A percentile compares a stretch with the other conserved stretches of the same genome.
Conservation (phyloP, 2,888 invertebrate species). For the Melikaiella ostensackeni region DNA sequence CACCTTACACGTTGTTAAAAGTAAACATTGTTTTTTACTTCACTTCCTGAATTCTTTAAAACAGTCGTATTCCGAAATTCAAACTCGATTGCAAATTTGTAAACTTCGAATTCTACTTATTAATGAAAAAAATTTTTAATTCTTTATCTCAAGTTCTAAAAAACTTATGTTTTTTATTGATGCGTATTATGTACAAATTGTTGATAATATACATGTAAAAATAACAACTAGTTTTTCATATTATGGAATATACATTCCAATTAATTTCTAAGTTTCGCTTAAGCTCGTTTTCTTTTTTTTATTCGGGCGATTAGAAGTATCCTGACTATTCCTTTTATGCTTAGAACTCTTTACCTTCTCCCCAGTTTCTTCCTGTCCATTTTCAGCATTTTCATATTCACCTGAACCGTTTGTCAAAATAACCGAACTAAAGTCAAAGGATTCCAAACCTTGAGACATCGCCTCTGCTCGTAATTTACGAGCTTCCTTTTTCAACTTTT, state of each 20-base stretch:
- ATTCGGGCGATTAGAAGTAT: background rate
- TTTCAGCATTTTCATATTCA: background rate
- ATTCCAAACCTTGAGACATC: slow-evolving; percentile 77
- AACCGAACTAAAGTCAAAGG: slow-evolving; percentile 69
- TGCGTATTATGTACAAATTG: slow-evolving; percentile 26
- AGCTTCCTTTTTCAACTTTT: slow-evolving; percentile 78
- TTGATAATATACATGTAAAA: slow-evolving; percentile 22
- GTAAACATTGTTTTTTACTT: background rate
- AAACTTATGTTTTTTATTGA: slow-evolving; percentile 6
- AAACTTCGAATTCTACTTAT: background rate
- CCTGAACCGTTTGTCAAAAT: background rate
- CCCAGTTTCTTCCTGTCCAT: background rate
- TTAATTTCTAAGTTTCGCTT: background rate
- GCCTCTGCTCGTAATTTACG: slow-evolving; percentile 76
- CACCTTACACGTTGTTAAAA: background rate
- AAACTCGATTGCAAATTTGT: background rate
- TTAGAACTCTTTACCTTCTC: background rate
- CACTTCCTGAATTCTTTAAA: background rate
- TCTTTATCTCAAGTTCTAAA: background rate
- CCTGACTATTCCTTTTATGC: slow-evolving; percentile 1
- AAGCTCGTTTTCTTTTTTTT: slow-evolving; percentile 5
- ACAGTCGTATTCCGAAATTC: background rate
- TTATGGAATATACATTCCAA: background rate
- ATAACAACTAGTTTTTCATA: slow-evolving; percentile 12
- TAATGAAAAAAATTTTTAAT: background rate